Evolutionary conservation across 2,888 invertebrate species (phyloP).

Genomic region (Parasteatoda lunata): DNA sequence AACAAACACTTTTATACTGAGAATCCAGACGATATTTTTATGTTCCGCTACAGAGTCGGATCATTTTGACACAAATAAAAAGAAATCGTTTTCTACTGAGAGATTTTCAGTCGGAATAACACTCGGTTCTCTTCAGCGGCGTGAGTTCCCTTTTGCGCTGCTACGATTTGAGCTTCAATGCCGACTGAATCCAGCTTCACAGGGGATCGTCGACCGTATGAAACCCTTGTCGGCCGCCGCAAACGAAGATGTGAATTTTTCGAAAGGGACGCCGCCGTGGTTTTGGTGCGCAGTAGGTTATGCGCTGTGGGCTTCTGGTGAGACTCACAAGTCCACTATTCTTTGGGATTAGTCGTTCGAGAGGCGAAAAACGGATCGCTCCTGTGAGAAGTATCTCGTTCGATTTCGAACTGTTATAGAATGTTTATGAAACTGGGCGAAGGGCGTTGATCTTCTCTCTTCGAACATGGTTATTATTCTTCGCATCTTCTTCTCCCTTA

Average conservation of each 20-base stretch:
- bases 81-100: not conserved
- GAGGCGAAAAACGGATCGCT: not conserved
- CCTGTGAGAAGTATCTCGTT: not conserved
- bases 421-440: not conserved
- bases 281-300: conserved; percentile 40
- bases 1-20: too few species aligned
- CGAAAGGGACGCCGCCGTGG: conserved; percentile 46
- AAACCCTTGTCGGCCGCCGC: conserved; percentile 33
- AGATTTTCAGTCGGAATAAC: not conserved
- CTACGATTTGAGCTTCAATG: too few species aligned
- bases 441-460: not conserved
- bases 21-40: not conserved
- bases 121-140: not conserved
- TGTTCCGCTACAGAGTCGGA: too few species aligned
- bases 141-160: too few species aligned
- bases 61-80: not conserved
- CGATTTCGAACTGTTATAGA: not conserved
- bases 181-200: not conserved
- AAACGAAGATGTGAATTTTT: conserved; percentile 31
- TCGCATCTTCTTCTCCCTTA: not conserved
- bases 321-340: conserved; percentile 34
- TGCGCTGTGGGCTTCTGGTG: conserved; percentile 50
- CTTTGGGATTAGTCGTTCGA: not conserved
- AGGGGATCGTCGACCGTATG: conserved; percentile 7
- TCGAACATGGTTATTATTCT: not conserved